phyloP scores from a whole-genome alignment of 2,113 vertebrate genomes.

The Leptocoma aspasia region DNA sequence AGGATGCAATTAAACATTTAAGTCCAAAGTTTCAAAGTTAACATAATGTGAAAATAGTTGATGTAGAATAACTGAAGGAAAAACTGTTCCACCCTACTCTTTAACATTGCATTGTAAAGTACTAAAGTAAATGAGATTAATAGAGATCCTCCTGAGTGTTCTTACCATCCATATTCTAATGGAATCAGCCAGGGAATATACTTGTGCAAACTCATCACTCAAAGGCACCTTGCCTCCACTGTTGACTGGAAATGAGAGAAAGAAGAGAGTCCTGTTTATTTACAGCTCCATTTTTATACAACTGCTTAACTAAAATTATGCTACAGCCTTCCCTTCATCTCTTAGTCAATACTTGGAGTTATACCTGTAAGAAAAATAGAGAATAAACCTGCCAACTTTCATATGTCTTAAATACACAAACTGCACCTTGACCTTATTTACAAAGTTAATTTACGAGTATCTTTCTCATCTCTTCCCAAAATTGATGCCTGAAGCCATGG shows the following conservation, averaged over 20 bases:
- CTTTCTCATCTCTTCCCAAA: background rate
- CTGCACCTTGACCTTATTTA: background rate
- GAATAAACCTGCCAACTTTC: background rate
- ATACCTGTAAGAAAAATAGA: background rate
- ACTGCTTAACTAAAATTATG: background rate
- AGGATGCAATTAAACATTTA: background rate
- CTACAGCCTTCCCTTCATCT: background rate
- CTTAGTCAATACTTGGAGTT: background rate
- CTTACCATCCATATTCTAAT: constrained; percentile 99
- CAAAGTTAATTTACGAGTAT: background rate
- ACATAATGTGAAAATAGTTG: background rate
- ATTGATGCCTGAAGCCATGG: background rate
- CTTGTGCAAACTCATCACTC: constrained; percentile 88
- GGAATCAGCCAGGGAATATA: constrained; percentile 87
- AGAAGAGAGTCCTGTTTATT: constrained; percentile 8
- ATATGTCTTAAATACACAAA: background rate
- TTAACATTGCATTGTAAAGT: background rate
- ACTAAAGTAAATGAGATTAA: background rate
- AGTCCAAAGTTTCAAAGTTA: background rate
- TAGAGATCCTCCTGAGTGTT: background rate
- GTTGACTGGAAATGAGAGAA: constrained; percentile 76
- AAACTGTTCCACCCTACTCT: background rate
- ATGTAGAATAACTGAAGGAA: background rate
- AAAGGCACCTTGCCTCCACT: constrained; percentile 81
- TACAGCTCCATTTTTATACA: background rate